Conservation (phyloP, 2,113 vertebrate genomes). For the Phrynocephalus versicolor region DNA sequence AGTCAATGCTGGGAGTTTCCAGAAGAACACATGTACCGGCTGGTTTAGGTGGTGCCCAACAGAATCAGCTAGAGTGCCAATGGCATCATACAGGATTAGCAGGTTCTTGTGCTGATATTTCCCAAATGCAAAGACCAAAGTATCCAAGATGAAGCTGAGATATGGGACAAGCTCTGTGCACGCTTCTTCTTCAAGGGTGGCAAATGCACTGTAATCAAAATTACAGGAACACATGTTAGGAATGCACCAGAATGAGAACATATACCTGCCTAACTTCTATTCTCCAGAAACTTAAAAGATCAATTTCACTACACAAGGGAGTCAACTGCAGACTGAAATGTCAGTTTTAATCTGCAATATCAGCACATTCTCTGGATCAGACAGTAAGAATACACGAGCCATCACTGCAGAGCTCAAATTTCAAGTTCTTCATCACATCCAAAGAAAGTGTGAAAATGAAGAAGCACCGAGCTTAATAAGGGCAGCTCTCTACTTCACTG, state of each 20-base stretch:
- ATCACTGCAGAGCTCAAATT: conserved; percentile 50
- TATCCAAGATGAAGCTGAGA: conserved; percentile 94
- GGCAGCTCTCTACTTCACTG: not conserved
- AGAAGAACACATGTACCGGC: conserved; percentile 70
- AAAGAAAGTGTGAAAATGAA: not conserved
- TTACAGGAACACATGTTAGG: not conserved
- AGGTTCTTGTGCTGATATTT: conserved; percentile 98
- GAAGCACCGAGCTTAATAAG: not conserved
- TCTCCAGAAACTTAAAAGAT: not conserved
- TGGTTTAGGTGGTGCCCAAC: conserved; percentile 96
- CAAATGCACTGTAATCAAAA: conserved; percentile 81
- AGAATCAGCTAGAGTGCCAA: conserved; percentile 91
- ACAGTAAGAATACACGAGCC: conserved; percentile 62
- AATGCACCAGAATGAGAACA: not conserved
- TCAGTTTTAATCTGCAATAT: not conserved
- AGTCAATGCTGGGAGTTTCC: not conserved
- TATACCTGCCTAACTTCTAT: not conserved
- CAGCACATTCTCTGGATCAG: conserved; percentile 53
- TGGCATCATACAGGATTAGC: conserved; percentile 94
- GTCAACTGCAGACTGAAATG: not conserved
- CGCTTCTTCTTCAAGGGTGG: conserved; percentile 93
- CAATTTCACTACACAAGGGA: not conserved
- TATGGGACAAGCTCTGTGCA: conserved; percentile 96
- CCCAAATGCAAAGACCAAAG: conserved; percentile 93
- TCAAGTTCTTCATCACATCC: conserved; percentile 56